Evolutionary conservation across 2,113 vertebrate species (phyloP), one percentile per base, ranked within the genome.

Genomic region (Promerops cafer): DNA sequence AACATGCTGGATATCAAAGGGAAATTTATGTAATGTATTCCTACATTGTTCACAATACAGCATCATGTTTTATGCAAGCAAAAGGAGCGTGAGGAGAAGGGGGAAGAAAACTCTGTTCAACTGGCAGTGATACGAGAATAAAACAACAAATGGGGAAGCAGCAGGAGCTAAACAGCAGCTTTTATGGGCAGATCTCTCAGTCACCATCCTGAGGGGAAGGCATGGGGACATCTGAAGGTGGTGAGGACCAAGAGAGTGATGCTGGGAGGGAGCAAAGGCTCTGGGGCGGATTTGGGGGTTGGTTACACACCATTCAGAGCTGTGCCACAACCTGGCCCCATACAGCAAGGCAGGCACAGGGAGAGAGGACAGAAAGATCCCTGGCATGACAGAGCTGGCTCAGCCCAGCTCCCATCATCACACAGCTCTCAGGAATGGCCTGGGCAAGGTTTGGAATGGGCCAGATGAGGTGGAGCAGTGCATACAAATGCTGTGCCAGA

Each of bases 11-110:
- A 96, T 98, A 98, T 98, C 97, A 98, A 97, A 98, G 92, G 92
- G 94, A 97, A 98, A 98, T 98, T 98, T 98, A 98, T 98, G 97
- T 98, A 98, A 98, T 98, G 93, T 97, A 98, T 98, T 98, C 98
- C 93, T 96, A 90, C 94, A 98, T 97, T 98, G 97, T 98, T 98
- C 68, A 52, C 91, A 82, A 89, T 92, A 94, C 77, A 97, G 91
- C 89, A 96, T 98, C 96, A 97, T 98, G 97, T 98, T 98, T 98
- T 98, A 98, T 98, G 98, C 98, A 98, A 97, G 95, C 92, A 87
- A 91, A 94, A 87, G 78, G 89, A 75, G 89, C 33, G 7, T 49
- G 93, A 83, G 87, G 92, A 87, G 61, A 85, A 92, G 78, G 76
- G 60, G 65, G 92, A 87, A 92, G 94, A 91, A 96, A 93, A 94